Percentiles rank a stretch among this genome's conserved stretches.
These are phyloP conservation scores for Lasioglossum oenotherae DNA, from an alignment of 2,888 invertebrate genomes.

Conservation along the genomic window DNA sequence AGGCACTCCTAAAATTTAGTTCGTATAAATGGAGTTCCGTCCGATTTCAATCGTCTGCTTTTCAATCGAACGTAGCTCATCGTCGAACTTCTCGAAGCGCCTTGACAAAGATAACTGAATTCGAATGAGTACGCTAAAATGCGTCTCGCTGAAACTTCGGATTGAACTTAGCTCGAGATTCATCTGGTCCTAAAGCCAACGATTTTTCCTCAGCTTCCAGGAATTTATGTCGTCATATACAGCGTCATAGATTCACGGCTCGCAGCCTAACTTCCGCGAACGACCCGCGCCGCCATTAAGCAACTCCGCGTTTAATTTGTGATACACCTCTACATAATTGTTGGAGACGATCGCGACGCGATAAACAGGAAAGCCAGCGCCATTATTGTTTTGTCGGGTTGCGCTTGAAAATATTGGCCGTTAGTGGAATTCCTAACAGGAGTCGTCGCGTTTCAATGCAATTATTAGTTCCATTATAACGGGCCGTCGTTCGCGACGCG, in stretches of 20 bases:
- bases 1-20: too few species aligned
- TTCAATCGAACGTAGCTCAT: too few species aligned
- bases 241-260: not conserved
- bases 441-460: conserved; percentile 34
- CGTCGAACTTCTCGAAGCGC: not conserved
- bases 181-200: not conserved
- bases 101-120: not conserved
- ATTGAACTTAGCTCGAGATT: not conserved
- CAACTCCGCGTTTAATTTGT: conserved; percentile 12
- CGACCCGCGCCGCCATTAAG: conserved; percentile 6
- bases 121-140: not conserved
- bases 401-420: conserved; percentile 15
- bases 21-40: too few species aligned
- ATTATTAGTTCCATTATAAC: conserved; percentile 50
- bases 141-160: not conserved
- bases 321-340: conserved; percentile 17
- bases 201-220: not conserved
- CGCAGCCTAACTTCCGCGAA: conserved; percentile 2
- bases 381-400: conserved; percentile 45
- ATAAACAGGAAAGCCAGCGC: conserved; percentile 37
- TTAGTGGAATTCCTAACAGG: conserved; percentile 41
- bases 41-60: not conserved
- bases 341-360: not conserved
- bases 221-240: conserved; percentile 11
- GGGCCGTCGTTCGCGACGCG: conserved; percentile 22